A percentile compares a stretch with the other conserved stretches of the same genome.
Conservation (phyloP, 1,140 invertebrate species). For the Rhagoletis zephyria region DNA sequence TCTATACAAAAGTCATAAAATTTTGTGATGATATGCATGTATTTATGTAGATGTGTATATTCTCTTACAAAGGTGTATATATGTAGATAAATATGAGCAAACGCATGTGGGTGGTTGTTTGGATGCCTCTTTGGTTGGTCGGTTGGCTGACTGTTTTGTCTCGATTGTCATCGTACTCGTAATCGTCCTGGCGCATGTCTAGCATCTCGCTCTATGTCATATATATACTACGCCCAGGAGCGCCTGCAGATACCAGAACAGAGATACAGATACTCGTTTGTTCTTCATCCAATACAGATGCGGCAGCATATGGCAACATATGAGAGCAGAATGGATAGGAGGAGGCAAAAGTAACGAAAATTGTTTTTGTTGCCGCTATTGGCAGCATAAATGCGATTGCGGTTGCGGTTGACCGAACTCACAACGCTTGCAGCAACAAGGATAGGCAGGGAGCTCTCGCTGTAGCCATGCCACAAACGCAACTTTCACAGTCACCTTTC, state of each 20-base stretch:
- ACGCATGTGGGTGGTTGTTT: conserved; percentile 38
- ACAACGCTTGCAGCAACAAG: conserved; percentile 10
- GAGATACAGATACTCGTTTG: conserved; percentile 51
- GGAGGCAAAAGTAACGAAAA: not conserved
- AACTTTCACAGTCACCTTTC: not conserved
- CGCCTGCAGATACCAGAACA: conserved; percentile 24
- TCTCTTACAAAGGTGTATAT: not conserved
- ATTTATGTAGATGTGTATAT: not conserved
- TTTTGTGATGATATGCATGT: not conserved
- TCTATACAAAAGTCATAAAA: not conserved
- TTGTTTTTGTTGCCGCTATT: conserved; percentile 7
- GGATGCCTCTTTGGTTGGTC: conserved; percentile 26
- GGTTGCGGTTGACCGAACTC: conserved; percentile 23
- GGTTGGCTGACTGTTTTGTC: conserved; percentile 36
- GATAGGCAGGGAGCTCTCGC: not conserved
- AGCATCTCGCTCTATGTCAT: conserved; percentile 31
- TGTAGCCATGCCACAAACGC: not conserved
- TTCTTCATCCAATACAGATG: conserved; percentile 45
- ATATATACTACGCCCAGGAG: not conserved
- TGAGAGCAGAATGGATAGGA: not conserved
- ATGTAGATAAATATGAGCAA: not conserved
- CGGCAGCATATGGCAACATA: conserved; percentile 22
- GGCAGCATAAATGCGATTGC: conserved; percentile 29
- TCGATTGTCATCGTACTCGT: conserved; percentile 35
- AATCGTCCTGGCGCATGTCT: conserved; percentile 48